Evolutionary conservation across 2,888 invertebrate species (phyloP), one percentile per base, ranked within the genome.

Genomic region (Odiellus spinosus): DNA sequence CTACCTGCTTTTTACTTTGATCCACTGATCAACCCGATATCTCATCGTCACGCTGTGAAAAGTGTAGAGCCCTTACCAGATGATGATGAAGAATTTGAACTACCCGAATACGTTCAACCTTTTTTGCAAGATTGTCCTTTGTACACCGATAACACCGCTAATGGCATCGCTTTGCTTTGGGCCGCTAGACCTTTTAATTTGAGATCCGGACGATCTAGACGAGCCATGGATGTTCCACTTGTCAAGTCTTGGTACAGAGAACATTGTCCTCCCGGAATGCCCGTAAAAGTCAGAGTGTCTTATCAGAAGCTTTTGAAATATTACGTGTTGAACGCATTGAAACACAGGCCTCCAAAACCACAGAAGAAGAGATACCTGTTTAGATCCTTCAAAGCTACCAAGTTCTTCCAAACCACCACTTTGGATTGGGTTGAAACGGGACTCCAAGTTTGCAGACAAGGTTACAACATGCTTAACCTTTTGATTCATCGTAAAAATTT

Each of bases 351-450:
- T 40, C 98, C 98, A 0, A 99, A 99, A 66, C 86, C 98, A 10
- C 98, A 98, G 66, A 98, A 98, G 70, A 95, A 96, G 63, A 77
- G 96, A 76, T 95, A 95, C 62, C 71, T 98, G 40, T 98, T 98
- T 76, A 79, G 96, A 26, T 98, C 98, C 1, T 99, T 99, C 71
- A 99, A 99, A 68, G 87, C 95, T 0, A 99, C 98, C 0, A 99
- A 99, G 68, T 99, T 99, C 72, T 99, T 99, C 75, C 96, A 99
- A 78, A 91, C 91, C 0, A 99, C 98, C 0, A 93, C 93, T 1
- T 71, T 99, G 57, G 98, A 99, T 70, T 99, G 98, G 98, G 98
- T 99, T 2, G 98, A 99, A 69, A 95, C 93, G 11, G 98, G 98
- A 3, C 70, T 98, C 40, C 98, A 98, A 71, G 68, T 95, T 1